Conservation (phyloP, 2,888 invertebrate genomes). For the Clusia tigrina region DNA sequence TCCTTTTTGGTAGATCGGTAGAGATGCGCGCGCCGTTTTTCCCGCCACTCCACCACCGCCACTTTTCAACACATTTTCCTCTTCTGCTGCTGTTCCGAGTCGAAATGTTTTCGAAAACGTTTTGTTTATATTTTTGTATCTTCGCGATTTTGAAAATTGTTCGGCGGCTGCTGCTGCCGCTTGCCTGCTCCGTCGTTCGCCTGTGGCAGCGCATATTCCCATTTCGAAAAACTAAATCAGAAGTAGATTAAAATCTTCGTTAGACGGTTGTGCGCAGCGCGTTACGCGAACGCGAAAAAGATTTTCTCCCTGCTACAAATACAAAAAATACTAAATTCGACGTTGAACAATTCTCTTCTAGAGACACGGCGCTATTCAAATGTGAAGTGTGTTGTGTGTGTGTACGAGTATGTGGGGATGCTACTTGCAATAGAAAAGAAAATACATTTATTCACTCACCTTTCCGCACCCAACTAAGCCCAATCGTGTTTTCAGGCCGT, state of each 20-base stretch:
- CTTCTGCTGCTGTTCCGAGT: too few relatives aligned
- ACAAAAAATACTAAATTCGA: conserved; percentile 13
- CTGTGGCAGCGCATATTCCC: too few relatives aligned
- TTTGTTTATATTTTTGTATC: conserved; percentile 15
- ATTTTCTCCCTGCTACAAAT: conserved; percentile 22
- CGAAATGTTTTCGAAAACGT: conserved; percentile 29
- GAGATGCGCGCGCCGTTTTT: conserved; percentile 44
- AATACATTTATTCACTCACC: conserved; percentile 5
- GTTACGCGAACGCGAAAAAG: conserved; percentile 33
- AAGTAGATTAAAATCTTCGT: conserved; percentile 62
- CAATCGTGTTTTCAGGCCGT: not conserved
- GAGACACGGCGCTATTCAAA: not conserved
- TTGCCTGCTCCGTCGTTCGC: not conserved
- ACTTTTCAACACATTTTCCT: conserved; percentile 35
- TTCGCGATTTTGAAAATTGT: conserved; percentile 12
- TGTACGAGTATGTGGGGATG: conserved; percentile 1
- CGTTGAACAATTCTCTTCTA: not conserved
- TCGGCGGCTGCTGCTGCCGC: not conserved
- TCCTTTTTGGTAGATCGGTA: not conserved
- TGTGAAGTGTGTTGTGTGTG: not conserved
- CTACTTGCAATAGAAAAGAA: conserved; percentile 1
- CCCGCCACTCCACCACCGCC: conserved; percentile 30
- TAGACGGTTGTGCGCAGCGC: conserved; percentile 61
- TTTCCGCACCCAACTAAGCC: too few relatives aligned
- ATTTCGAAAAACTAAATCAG: conserved; percentile 48